Evolutionary conservation across 2,888 invertebrate species (phyloP).

Genomic region (Mythimna impura): DNA sequence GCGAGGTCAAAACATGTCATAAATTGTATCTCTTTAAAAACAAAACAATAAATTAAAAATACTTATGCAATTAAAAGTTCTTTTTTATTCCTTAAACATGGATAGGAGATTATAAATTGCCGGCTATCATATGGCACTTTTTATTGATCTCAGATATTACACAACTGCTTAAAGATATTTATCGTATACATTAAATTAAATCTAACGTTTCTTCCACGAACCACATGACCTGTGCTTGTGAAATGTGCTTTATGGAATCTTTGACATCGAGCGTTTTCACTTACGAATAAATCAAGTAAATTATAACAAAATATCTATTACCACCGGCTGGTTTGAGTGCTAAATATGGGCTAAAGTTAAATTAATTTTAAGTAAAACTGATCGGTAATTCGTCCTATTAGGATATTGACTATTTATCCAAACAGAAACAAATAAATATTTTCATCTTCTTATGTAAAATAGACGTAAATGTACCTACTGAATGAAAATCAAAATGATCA

Average conservation of each 20-base stretch:
- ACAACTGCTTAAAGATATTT: conserved; percentile 47
- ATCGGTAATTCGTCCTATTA: background rate
- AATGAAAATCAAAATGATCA: no score
- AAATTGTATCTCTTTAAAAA: conserved; percentile 41
- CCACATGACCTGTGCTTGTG: conserved; percentile 43
- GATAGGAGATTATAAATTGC: conserved; percentile 45
- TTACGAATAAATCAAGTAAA: conserved; percentile 37
- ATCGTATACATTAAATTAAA: conserved; percentile 52
- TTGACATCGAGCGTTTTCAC: conserved; percentile 45
- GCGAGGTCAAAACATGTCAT: conserved; percentile 34
- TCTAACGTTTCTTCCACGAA: conserved; percentile 44
- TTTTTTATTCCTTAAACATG: conserved; percentile 44
- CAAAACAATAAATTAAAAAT: conserved; percentile 57
- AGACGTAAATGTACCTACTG: no score
- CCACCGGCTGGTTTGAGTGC: background rate
- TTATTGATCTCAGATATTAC: conserved; percentile 47
- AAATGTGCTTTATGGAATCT: conserved; percentile 50
- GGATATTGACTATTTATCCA: no score
- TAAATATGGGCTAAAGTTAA: background rate
- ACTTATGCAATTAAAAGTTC: conserved; percentile 53
- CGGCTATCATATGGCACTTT: conserved; percentile 49
- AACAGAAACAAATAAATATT: no score
- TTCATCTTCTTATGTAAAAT: no score
- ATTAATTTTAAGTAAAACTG: background rate
- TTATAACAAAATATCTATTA: conserved; percentile 1